Percentiles rank a stretch among this genome's conserved stretches.
Conservation (phyloP, 2,113 vertebrate species). For the Clupea harengus region DNA sequence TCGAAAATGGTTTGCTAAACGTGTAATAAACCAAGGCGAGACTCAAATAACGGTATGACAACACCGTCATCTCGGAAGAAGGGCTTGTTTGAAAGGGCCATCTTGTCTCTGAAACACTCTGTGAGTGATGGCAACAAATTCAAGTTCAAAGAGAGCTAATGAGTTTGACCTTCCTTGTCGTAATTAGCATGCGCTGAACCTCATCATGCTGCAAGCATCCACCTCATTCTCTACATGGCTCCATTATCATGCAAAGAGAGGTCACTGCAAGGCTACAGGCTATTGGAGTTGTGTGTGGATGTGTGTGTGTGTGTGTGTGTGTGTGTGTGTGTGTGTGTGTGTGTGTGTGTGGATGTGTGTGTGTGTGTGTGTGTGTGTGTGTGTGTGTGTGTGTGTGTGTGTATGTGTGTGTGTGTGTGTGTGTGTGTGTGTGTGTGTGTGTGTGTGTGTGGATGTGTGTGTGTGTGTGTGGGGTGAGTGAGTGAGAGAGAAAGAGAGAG, state of each 20-base stretch:
- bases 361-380: too few relatives aligned
- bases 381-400: background rate
- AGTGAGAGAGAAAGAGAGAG: background rate
- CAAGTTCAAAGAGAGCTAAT: constrained; percentile 73
- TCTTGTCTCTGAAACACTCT: background rate
- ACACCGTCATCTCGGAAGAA: background rate
- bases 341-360: too few relatives aligned
- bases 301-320: constrained; percentile 1
- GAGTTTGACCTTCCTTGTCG: constrained; percentile 76
- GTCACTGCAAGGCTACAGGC: constrained; percentile 43
- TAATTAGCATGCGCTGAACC: constrained; percentile 65
- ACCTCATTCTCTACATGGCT: constrained; percentile 54
- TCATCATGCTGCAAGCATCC: constrained; percentile 37
- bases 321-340: too few relatives aligned
- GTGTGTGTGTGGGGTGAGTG: background rate
- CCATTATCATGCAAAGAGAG: constrained; percentile 65
- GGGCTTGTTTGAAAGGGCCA: background rate
- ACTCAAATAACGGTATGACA: background rate
- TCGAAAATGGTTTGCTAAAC: constrained; percentile 5
- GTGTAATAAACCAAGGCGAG: background rate
- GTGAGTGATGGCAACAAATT: constrained; percentile 21
- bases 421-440: too few relatives aligned
- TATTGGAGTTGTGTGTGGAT: background rate
- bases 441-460: too few relatives aligned
- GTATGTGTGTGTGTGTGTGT: background rate